These are phyloP conservation scores for Drosophila triauraria DNA, from an alignment of 1,140 invertebrate species.

Conservation along the genomic window DNA sequence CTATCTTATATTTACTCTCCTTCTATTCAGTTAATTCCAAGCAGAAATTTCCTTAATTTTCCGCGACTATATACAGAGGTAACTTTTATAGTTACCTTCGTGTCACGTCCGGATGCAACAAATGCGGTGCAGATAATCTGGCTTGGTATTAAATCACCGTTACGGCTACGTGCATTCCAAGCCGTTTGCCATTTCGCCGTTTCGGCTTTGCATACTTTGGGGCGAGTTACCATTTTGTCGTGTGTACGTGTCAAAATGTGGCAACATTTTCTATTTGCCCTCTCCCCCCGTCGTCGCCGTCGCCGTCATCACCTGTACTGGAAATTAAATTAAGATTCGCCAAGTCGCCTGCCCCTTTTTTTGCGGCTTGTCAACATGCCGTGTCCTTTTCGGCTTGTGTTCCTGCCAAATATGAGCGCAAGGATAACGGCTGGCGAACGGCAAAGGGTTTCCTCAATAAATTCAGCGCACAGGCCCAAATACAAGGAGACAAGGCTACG, in stretches of 20 bases:
- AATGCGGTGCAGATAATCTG: constrained; percentile 44
- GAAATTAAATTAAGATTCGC: constrained; percentile 62
- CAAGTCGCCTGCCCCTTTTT: constrained; percentile 22
- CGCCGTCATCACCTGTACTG: background rate
- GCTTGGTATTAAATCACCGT: constrained; percentile 46
- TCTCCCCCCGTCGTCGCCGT: background rate
- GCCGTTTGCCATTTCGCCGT: constrained; percentile 16
- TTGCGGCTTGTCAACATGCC: constrained; percentile 52
- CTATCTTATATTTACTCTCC: background rate
- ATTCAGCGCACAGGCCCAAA: constrained; percentile 45
- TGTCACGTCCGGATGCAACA: constrained; percentile 47
- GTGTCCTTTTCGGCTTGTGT: constrained; percentile 38
- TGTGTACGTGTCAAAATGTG: constrained; percentile 53
- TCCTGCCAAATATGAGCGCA: constrained; percentile 58
- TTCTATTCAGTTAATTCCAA: constrained; percentile 5
- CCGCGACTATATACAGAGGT: background rate
- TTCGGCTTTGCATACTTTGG: constrained; percentile 33
- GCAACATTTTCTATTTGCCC: constrained; percentile 44
- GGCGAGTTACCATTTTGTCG: constrained; percentile 25
- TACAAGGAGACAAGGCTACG: constrained; percentile 22
- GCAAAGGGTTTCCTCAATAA: constrained; percentile 76
- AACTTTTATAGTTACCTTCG: constrained; percentile 18
- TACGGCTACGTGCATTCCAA: constrained; percentile 51
- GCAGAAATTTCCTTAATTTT: background rate
- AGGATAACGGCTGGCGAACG: constrained; percentile 39